These are phyloP conservation scores for Lophius piscatorius DNA, from an alignment of 2,113 vertebrate species.

Conservation along the genomic window DNA sequence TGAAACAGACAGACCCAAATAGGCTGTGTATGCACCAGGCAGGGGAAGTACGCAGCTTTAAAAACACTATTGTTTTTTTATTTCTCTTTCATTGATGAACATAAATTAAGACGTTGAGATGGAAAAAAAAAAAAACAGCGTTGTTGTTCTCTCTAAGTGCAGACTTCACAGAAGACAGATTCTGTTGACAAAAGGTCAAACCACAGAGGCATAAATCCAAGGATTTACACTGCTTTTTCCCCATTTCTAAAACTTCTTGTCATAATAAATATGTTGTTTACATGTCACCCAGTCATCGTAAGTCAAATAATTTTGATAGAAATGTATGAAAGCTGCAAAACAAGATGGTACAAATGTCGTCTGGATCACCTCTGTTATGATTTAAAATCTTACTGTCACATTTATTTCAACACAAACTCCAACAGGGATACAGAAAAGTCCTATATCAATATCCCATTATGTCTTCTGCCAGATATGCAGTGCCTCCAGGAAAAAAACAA, in stretches of 20 bases:
- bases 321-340: slow-evolving; percentile 1
- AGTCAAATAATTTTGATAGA: slow-evolving; percentile 11
- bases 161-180: slow-evolving; percentile 19
- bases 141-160: slow-evolving; percentile 13
- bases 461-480: no score
- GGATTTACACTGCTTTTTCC: neutral
- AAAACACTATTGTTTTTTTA: slow-evolving; percentile 53
- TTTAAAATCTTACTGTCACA: neutral
- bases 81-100: slow-evolving; percentile 53
- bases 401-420: slow-evolving; percentile 16
- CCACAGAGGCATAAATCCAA: slow-evolving; percentile 17
- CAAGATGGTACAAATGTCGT: slow-evolving; percentile 20
- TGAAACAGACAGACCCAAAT: slow-evolving; percentile 71
- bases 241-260: neutral
- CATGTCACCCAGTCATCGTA: slow-evolving; percentile 12
- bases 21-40: slow-evolving; percentile 53
- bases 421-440: no score
- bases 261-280: slow-evolving; percentile 7
- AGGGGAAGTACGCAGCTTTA: slow-evolving; percentile 38
- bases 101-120: slow-evolving; percentile 44
- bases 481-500: no score
- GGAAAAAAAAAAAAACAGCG: slow-evolving; percentile 17
- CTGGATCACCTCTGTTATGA: slow-evolving; percentile 1
- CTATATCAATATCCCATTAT: no score
- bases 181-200: slow-evolving; percentile 34